phyloP scores from a whole-genome alignment of 37 sponge, comb jelly and placozoan genomes.

The Cliona cf. orientalis region DNA sequence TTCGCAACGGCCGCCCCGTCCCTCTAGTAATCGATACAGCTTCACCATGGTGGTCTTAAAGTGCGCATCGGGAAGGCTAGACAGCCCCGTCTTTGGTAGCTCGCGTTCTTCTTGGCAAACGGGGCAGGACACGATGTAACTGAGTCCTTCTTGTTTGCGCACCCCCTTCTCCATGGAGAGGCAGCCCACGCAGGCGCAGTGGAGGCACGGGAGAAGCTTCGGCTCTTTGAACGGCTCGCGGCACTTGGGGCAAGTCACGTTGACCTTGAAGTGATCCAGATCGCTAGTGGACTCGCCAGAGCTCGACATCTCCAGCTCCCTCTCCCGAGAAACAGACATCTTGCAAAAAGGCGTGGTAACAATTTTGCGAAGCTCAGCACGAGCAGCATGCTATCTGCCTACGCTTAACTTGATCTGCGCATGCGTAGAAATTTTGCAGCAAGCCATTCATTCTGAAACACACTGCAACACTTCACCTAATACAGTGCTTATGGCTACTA shows the following conservation, averaged over 20 bases:
- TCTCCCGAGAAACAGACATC: no score
- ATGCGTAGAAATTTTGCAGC: no score
- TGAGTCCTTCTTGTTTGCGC: slow-evolving; percentile 4
- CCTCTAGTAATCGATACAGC: background rate
- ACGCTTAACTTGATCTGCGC: no score
- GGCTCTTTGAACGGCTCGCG: slow-evolving; percentile 13
- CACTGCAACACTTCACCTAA: no score
- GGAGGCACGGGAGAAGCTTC: slow-evolving; percentile 17
- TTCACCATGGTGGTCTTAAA: background rate
- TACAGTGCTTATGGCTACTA: no score
- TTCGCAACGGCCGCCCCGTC: background rate
- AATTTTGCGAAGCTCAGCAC: no score
- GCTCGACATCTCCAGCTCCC: no score
- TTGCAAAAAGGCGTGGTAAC: no score
- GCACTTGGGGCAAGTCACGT: slow-evolving; percentile 36
- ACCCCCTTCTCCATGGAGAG: slow-evolving; percentile 1
- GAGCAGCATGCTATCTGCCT: no score
- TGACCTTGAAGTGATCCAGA: slow-evolving; percentile 88
- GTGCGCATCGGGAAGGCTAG: slow-evolving; percentile 10
- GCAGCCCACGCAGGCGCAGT: background rate
- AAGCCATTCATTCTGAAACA: no score
- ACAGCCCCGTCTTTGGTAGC: slow-evolving; percentile 22
- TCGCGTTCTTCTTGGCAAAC: background rate
- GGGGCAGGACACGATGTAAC: slow-evolving; percentile 22
- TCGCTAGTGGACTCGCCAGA: no score